Evolutionary conservation across 1,140 invertebrate species (phyloP).

Genomic region (Formica exsecta): DNA sequence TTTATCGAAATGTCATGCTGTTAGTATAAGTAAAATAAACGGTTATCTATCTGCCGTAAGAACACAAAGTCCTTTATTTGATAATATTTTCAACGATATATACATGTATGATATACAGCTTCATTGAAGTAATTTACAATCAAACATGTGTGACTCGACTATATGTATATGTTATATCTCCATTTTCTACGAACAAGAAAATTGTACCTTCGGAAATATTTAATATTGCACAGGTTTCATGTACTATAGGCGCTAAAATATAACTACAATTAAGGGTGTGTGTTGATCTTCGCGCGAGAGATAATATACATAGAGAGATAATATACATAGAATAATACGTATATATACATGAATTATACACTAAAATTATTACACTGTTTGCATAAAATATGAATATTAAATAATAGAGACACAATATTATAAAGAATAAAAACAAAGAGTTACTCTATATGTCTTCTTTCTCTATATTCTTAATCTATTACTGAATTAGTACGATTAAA

Average conservation of each 20-base stretch:
- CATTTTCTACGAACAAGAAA: conserved; percentile 49
- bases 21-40: conserved; percentile 80
- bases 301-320: not conserved
- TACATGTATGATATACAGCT: conserved; percentile 82
- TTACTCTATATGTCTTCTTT: not conserved
- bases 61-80: conserved; percentile 71
- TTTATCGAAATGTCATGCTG: conserved; percentile 84
- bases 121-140: conserved; percentile 73
- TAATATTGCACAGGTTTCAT: conserved; percentile 45
- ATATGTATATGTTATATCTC: conserved; percentile 56
- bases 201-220: conserved; percentile 42
- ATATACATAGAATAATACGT: conserved; percentile 3
- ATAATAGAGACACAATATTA: conserved; percentile 46
- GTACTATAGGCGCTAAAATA: conserved; percentile 51
- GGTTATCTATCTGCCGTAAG: conserved; percentile 65
- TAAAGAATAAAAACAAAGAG: conserved; percentile 7
- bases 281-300: conserved; percentile 42
- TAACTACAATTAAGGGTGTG: conserved; percentile 57
- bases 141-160: conserved; percentile 62
- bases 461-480: conserved; percentile 46
- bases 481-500: conserved; percentile 41
- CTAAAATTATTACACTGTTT: conserved; percentile 37
- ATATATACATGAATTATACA: not conserved
- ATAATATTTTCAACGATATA: conserved; percentile 79
- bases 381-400: conserved; percentile 29